Conservation (phyloP, 2,888 invertebrate genomes). For the Torymus texanus region DNA sequence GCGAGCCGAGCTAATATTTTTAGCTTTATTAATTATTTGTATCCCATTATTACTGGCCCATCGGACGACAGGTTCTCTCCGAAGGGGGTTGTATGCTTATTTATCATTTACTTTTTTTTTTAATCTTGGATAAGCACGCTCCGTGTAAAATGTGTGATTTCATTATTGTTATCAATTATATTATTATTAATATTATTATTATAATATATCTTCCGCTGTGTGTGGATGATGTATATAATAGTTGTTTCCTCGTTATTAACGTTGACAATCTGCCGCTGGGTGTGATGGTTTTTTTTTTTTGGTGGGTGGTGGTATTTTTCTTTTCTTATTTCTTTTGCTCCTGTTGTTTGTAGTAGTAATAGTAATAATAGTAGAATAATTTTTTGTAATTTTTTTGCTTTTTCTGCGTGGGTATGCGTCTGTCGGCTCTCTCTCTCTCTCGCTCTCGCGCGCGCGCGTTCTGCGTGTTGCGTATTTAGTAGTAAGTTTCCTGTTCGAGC, state of each 20-base stretch:
- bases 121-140: slow-evolving; percentile 66
- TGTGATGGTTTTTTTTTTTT: slow-evolving; percentile 28
- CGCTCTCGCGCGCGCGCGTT: slow-evolving; percentile 51
- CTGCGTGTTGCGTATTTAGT: slow-evolving; percentile 79
- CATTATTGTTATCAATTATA: slow-evolving; percentile 48
- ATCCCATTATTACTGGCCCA: slow-evolving; percentile 32
- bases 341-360: slow-evolving; percentile 20
- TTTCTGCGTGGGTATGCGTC: slow-evolving; percentile 70
- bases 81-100: not conserved
- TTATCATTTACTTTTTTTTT: slow-evolving; percentile 16
- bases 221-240: slow-evolving; percentile 39
- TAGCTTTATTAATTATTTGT: slow-evolving; percentile 39
- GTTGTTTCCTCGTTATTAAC: not conserved
- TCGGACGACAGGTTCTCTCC: slow-evolving; percentile 21
- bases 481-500: slow-evolving; percentile 99
- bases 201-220: slow-evolving; percentile 27
- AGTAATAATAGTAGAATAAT: slow-evolving; percentile 56
- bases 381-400: slow-evolving; percentile 53
- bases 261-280: slow-evolving; percentile 39
- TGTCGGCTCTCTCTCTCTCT: slow-evolving; percentile 57
- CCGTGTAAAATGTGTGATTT: slow-evolving; percentile 63
- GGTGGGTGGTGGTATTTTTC: slow-evolving; percentile 4
- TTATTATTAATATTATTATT: slow-evolving; percentile 36
- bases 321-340: too few species aligned
- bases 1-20: slow-evolving; percentile 54